A percentile compares a stretch with the other conserved stretches of the same genome.
These are phyloP conservation scores for Nezara viridula DNA, from an alignment of 2,888 invertebrate species.

Conservation along the genomic window DNA sequence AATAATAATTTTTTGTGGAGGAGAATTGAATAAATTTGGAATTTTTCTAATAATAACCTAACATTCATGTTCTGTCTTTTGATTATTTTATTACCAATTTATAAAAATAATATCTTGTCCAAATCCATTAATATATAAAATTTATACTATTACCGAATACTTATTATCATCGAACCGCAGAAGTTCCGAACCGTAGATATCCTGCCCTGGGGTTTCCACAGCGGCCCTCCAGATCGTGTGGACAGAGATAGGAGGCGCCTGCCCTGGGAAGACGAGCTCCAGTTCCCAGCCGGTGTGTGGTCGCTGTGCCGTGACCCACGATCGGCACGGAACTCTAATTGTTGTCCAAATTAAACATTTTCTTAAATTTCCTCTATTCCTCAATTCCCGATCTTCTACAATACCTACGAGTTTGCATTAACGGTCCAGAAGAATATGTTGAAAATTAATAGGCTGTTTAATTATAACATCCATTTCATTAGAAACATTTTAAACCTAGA, in stretches of 20 bases:
- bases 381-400: neutral
- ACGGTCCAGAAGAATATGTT: neutral
- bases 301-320: constrained; percentile 25
- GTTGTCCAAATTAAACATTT: neutral
- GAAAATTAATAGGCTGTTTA: neutral
- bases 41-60: no score
- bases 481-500: neutral
- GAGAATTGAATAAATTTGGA: no score
- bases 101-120: no score
- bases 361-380: neutral
- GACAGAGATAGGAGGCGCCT: neutral
- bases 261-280: neutral
- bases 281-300: constrained; percentile 35
- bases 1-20: no score
- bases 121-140: no score
- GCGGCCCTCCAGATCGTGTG: neutral
- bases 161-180: no score
- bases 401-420: neutral
- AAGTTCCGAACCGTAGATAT: no score
- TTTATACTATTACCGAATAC: no score
- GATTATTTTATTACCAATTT: no score
- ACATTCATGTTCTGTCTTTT: no score
- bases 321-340: neutral
- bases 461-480: neutral
- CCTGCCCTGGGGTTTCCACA: neutral